Evolutionary conservation across 1,140 invertebrate genomes (phyloP).

Genomic region (Drosophila mauritiana): DNA sequence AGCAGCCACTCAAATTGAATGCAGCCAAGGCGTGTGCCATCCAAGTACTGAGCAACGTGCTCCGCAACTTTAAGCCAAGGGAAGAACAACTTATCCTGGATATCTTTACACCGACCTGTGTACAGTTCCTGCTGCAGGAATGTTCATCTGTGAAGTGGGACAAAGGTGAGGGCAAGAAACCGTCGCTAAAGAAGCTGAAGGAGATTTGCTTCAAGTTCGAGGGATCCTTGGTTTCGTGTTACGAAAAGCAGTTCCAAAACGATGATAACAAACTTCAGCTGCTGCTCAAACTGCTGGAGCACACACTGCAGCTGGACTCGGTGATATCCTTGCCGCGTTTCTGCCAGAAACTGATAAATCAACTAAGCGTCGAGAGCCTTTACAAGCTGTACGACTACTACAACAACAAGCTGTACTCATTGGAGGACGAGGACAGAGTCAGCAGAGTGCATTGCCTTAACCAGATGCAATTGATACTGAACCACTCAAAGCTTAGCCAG

Average conservation of each 20-base stretch:
- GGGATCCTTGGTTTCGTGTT: slow-evolving; percentile 23
- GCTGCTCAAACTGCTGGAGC: slow-evolving; percentile 19
- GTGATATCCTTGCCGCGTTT: slow-evolving; percentile 26
- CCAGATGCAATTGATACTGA: slow-evolving; percentile 49
- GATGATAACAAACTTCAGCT: slow-evolving; percentile 37
- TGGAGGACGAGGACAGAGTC: slow-evolving; percentile 6
- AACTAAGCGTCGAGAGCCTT: slow-evolving; percentile 1
- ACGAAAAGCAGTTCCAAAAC: slow-evolving; percentile 24
- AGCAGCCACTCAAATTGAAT: slow-evolving; percentile 35
- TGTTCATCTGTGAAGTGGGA: slow-evolving; percentile 9
- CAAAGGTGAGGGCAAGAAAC: slow-evolving; percentile 11
- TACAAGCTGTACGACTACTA: slow-evolving; percentile 43
- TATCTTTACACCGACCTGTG: slow-evolving; percentile 17
- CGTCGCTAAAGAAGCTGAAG: slow-evolving; percentile 16
- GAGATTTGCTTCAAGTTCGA: slow-evolving; percentile 40
- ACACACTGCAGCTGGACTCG: slow-evolving; percentile 31
- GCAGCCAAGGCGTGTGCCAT: slow-evolving; percentile 26
- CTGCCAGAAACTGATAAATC: slow-evolving; percentile 18
- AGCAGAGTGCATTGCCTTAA: slow-evolving; percentile 32
- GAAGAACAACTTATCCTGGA: slow-evolving; percentile 14
- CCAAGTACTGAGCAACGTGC: slow-evolving; percentile 11
- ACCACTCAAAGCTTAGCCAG: slow-evolving; percentile 18
- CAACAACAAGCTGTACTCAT: background rate
- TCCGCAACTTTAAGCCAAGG: slow-evolving; percentile 11
- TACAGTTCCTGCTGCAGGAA: slow-evolving; percentile 33